Evolutionary conservation across 1,140 invertebrate species (phyloP).

Genomic region (Varroa destructor): DNA sequence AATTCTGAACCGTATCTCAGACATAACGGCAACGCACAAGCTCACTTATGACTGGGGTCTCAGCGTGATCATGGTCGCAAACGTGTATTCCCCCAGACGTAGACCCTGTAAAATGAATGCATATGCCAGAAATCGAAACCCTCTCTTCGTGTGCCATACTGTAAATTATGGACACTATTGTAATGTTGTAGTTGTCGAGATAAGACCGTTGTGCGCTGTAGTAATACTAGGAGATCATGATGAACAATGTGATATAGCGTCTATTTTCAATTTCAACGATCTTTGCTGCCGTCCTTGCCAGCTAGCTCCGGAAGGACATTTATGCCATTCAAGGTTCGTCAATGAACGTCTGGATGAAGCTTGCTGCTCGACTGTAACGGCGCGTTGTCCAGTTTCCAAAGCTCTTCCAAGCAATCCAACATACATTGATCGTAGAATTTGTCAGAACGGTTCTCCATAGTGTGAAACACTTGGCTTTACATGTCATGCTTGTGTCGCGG

Average conservation of each 20-base stretch:
- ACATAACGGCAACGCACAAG: not conserved
- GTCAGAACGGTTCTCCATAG: not conserved
- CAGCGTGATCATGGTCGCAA: conserved; percentile 1
- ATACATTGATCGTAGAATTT: not conserved
- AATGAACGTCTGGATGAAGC: conserved; percentile 5
- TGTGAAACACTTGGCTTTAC: not conserved
- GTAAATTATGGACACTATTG: not conserved
- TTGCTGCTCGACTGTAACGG: not conserved
- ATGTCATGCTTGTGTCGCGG: not conserved
- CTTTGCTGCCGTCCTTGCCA: conserved; percentile 1
- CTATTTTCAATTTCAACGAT: not conserved
- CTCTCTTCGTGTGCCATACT: not conserved
- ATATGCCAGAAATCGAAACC: not conserved
- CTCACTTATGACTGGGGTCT: not conserved
- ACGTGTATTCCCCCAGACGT: not conserved
- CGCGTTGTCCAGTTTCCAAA: not conserved
- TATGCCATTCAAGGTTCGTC: not conserved
- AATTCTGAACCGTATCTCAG: not conserved
- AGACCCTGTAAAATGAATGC: conserved; percentile 6
- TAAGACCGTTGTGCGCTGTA: not conserved
- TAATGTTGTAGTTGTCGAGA: not conserved
- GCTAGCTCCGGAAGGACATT: not conserved
- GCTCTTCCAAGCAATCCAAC: conserved; percentile 4
- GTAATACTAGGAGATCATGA: conserved; percentile 3
- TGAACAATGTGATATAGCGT: conserved; percentile 7